Conservation (phyloP, 1,140 invertebrate genomes). For the Ceratina japonica region DNA sequence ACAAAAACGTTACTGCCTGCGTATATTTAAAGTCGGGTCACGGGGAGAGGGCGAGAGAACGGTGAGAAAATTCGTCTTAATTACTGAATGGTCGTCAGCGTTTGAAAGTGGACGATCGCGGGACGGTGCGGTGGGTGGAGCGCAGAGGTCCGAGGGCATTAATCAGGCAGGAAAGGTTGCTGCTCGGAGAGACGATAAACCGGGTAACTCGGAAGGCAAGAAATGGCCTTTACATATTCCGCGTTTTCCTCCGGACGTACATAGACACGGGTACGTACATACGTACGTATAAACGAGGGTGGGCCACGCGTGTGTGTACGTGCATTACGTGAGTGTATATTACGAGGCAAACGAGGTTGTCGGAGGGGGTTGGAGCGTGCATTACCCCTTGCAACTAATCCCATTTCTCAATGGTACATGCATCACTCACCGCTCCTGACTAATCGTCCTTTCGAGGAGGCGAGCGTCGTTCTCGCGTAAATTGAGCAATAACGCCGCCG, state of each 20-base stretch:
- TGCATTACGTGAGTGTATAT: slow-evolving; percentile 17
- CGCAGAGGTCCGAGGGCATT: slow-evolving; percentile 21
- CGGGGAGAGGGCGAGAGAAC: too few relatives aligned
- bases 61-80: too few relatives aligned
- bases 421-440: slow-evolving; percentile 31
- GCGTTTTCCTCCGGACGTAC: not conserved
- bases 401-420: slow-evolving; percentile 49
- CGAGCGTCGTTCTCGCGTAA: slow-evolving; percentile 33
- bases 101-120: not conserved
- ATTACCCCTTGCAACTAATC: slow-evolving; percentile 46
- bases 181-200: slow-evolving; percentile 26
- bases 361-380: slow-evolving; percentile 16
- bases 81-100: too few relatives aligned
- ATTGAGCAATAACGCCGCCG: slow-evolving; percentile 45
- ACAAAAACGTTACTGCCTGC: too few relatives aligned
- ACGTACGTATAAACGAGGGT: too few relatives aligned
- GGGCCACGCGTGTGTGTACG: not conserved
- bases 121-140: too few relatives aligned
- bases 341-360: slow-evolving; percentile 34
- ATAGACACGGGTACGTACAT: not conserved
- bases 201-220: slow-evolving; percentile 8
- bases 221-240: slow-evolving; percentile 17
- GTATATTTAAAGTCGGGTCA: too few relatives aligned
- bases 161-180: slow-evolving; percentile 28
- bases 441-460: slow-evolving; percentile 46